Base-by-base conservation (phyloP, 2,797 vertebrate genomes). In the Lycodopsis pacificus region DNA sequence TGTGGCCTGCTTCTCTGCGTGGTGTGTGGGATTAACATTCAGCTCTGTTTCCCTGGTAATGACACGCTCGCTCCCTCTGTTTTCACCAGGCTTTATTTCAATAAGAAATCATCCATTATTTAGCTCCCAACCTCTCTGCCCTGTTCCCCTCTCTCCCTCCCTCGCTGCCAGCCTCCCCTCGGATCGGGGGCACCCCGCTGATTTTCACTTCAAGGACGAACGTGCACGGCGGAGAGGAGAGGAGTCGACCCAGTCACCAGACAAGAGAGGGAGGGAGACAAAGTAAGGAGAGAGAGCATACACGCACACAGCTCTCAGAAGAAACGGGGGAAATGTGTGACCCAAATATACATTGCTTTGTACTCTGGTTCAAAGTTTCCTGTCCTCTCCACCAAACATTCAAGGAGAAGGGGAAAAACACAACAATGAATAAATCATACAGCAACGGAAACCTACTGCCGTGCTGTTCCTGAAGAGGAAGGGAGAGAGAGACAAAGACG, bases 281-380 rank as follows among this genome's bases (percentile, higher is more conserved):
- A 82, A 90, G 65, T 75, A 69, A 85, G 74, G 76, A 76, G 77
- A 70, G 81, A 73, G 67, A 83, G 65, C 65, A 38, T 15, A 42
- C 38, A 27, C 59, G 58, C 34, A 53, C 46, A 57, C 20, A 67
- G 57, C 74, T 73, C 86, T 88, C 81, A 76, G 81, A 90, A 86
- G 88, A 83, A 85, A 84, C 22, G 70, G 12, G 65, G 77, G 90
- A 92, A 90, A 83, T 81, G 86, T 89, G 91, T 92, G 93, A 95
- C 94, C 95, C 94, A 95, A 92, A 94, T 96, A 94, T 94, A 93
- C 93, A 94, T 90, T 77, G 87, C 95, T 95, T 95, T 96, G 94
- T 95, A 94, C 93, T 94, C 73, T 79, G 91, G 94, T 95, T 95
- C 93, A 95, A 95, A 95, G 94, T 94, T 94, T 94, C 90, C 92